These are phyloP conservation scores for Hiodon alosoides DNA, from an alignment of 2,113 vertebrate genomes.

Conservation along the genomic window DNA sequence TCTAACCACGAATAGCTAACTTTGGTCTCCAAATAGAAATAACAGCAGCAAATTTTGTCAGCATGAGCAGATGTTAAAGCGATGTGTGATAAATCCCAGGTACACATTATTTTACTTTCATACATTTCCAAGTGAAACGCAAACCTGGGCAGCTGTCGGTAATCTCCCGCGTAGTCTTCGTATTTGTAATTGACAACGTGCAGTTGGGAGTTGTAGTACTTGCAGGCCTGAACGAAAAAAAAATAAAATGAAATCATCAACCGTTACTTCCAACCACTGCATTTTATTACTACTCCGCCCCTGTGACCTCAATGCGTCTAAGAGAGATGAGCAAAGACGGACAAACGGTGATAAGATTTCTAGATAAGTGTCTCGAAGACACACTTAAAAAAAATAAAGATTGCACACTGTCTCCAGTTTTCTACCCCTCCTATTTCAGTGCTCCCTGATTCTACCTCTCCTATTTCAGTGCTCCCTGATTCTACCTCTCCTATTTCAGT, in stretches of 20 bases:
- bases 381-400: background rate
- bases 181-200: constrained; percentile 89
- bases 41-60: too few relatives aligned
- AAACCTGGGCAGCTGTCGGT: constrained; percentile 83
- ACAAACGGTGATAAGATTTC: background rate
- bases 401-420: too few relatives aligned
- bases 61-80: too few relatives aligned
- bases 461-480: too few relatives aligned
- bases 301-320: background rate
- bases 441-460: too few relatives aligned
- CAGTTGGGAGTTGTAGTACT: constrained; percentile 89
- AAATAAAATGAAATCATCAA: background rate
- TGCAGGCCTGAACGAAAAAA: constrained; percentile 75
- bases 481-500: background rate
- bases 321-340: background rate
- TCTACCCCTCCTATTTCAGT: too few relatives aligned
- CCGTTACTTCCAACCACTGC: background rate
- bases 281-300: background rate
- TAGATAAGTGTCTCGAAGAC: background rate
- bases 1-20: too few relatives aligned
- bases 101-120: too few relatives aligned
- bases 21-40: too few relatives aligned
- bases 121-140: too few relatives aligned
- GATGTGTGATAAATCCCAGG: too few relatives aligned
- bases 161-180: constrained; percentile 87